Evolutionary conservation across 2,888 invertebrate genomes (phyloP), one percentile per base, ranked within the genome.

Genomic region (Loripinus fragilis): DNA sequence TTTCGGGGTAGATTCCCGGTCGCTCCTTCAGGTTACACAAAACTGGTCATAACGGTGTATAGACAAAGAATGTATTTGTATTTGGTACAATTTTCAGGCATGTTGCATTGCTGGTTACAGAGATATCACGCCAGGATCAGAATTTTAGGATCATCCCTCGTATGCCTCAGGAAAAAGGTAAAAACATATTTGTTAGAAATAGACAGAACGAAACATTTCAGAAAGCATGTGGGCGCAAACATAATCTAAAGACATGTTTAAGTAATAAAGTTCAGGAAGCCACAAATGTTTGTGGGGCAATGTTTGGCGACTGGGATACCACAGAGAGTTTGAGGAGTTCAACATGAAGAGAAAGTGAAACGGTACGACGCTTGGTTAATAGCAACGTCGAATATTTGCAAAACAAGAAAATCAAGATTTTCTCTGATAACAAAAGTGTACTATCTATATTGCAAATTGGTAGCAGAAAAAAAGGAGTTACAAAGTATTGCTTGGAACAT

Each of bases 201-300:
- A 15, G 8, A 8, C 65, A 65, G 50, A 73, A 28, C 67, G 68
- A 41, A 38, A 52, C 38, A 52, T 45, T 41, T 50, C 74, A n/a
- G n/a, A n/a, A n/a, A n/a, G n/a, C n/a, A n/a, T n/a, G n/a, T n/a
- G n/a, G 3, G n/a, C n/a, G n/a, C n/a, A n/a, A n/a, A n/a, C n/a
- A n/a, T n/a, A n/a, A n/a, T n/a, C n/a, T n/a, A n/a, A n/a, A n/a
- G n/a, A n/a, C n/a, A n/a, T n/a, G n/a, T n/a, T n/a, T n/a, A n/a
- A n/a, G n/a, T n/a, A n/a, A 42, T 12, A 42, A 42, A 42, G 42
- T 42, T 42, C 42, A 42, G 10, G 42, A 42, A 42, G 42, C 8
- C 15, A 42, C 42, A 15, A 8, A 15, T 42, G 10, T 15, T 42
- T 42, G 42, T 15, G 42, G 42, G 15, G 15, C 15, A 42, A 42